Evolutionary conservation across 1,140 invertebrate species (phyloP).

Genomic region (Fopius arisanus): DNA sequence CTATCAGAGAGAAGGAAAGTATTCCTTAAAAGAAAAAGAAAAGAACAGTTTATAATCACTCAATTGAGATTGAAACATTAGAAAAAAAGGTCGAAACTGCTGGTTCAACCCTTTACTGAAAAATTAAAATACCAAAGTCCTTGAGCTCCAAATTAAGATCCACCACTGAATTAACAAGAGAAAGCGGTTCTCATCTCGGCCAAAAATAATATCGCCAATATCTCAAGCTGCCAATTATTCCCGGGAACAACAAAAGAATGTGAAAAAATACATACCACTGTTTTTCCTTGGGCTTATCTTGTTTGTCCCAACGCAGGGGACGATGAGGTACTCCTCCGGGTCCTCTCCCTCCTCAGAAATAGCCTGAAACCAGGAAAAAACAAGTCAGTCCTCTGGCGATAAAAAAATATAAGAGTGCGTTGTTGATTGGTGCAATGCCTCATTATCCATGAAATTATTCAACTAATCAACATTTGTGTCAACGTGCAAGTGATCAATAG

Average conservation of each 20-base stretch:
- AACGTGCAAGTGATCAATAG: constrained; percentile 36
- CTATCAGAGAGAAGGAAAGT: no score
- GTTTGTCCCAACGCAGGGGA: constrained; percentile 57
- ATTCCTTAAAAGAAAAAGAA: no score
- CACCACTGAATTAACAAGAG: no score
- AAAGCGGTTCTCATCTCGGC: no score
- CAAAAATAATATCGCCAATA: background rate
- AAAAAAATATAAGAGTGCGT: background rate
- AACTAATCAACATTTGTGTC: background rate
- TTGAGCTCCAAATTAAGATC: no score
- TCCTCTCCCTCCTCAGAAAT: constrained; percentile 82
- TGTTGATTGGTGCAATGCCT: background rate
- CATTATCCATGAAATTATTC: background rate
- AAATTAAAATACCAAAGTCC: no score
- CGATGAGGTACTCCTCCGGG: constrained; percentile 78
- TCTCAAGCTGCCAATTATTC: background rate
- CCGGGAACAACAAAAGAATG: background rate
- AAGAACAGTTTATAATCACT: no score
- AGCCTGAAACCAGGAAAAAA: constrained; percentile 66
- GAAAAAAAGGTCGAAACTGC: no score
- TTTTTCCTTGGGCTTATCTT: constrained; percentile 49
- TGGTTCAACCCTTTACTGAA: no score
- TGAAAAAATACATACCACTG: constrained; percentile 46
- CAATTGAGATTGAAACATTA: no score
- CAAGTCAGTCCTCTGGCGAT: background rate